Conservation (phyloP, 2,797 vertebrate species). For the Peromyscus nudipes region DNA sequence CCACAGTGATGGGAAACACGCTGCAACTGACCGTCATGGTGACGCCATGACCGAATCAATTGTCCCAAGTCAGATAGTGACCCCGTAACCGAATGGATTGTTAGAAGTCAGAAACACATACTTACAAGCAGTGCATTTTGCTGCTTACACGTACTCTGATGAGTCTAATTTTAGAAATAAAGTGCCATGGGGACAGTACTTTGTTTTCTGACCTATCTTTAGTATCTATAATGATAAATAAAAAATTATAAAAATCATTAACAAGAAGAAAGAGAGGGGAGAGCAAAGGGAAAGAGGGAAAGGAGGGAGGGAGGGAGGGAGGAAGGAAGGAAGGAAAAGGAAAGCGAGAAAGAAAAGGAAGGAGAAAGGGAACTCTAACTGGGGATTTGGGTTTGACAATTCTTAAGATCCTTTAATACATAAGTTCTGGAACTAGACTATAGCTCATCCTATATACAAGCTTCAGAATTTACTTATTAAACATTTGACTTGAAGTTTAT, state of each 20-base stretch:
- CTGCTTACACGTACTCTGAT: background rate
- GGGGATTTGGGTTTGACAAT: background rate
- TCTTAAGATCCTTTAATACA: conserved; percentile 6
- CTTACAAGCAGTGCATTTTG: background rate
- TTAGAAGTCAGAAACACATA: background rate
- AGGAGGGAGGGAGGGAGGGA: background rate
- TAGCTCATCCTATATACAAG: background rate
- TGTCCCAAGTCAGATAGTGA: background rate
- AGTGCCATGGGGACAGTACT: background rate
- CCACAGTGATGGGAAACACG: background rate
- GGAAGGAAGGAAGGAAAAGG: background rate
- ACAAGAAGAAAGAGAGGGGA: background rate
- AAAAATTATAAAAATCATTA: background rate
- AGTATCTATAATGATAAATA: background rate
- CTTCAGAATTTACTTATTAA: background rate
- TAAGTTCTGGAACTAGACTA: background rate
- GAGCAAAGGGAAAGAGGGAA: too few species aligned
- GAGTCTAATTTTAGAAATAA: conserved; percentile 12
- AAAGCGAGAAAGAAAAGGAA: background rate
- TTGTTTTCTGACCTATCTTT: conserved; percentile 7
- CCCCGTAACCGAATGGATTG: background rate
- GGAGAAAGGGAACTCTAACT: background rate
- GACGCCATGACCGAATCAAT: background rate
- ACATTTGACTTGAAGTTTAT: conserved; percentile 10
- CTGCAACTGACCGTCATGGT: background rate